Percentiles rank a stretch among this genome's conserved stretches.
Evolutionary conservation across 2,888 invertebrate genomes (phyloP).

Genomic region (Agrochola circellaris): DNA sequence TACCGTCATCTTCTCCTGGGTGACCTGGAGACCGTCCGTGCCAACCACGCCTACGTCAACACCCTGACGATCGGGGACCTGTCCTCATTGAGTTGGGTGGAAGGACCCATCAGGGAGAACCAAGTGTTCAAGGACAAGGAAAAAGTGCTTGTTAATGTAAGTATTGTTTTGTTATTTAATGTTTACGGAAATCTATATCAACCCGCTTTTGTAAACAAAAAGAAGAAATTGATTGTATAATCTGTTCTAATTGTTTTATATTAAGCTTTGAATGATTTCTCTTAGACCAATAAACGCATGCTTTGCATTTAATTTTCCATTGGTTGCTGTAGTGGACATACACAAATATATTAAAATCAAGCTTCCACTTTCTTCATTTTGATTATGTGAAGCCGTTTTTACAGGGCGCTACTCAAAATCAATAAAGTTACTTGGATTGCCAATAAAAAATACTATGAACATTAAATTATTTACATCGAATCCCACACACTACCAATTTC

Average conservation of each 20-base stretch:
- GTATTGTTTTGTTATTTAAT: constrained; percentile 55
- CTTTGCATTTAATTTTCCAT: neutral
- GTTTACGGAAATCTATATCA: neutral
- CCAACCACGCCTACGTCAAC: constrained; percentile 94
- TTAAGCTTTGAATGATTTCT: neutral
- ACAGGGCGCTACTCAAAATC: neutral
- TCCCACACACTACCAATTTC: too few species aligned
- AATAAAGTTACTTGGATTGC: neutral
- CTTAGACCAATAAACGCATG: neutral
- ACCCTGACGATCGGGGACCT: constrained; percentile 95
- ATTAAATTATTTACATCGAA: neutral
- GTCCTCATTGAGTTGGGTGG: constrained; percentile 93
- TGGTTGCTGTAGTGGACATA: neutral
- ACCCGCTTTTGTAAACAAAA: neutral
- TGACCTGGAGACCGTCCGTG: constrained; percentile 83
- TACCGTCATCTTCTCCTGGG: constrained; percentile 95
- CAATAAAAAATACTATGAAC: neutral
- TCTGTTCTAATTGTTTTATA: neutral
- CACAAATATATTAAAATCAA: neutral
- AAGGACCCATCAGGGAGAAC: constrained; percentile 90
- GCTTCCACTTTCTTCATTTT: neutral
- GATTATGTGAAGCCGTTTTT: neutral
- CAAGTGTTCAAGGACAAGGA: constrained; percentile 77
- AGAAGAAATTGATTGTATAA: neutral
- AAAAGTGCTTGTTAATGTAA: constrained; percentile 81